Evolutionary conservation across 2,888 invertebrate species (phyloP).

Genomic region (Ichneumoninae sp.): DNA sequence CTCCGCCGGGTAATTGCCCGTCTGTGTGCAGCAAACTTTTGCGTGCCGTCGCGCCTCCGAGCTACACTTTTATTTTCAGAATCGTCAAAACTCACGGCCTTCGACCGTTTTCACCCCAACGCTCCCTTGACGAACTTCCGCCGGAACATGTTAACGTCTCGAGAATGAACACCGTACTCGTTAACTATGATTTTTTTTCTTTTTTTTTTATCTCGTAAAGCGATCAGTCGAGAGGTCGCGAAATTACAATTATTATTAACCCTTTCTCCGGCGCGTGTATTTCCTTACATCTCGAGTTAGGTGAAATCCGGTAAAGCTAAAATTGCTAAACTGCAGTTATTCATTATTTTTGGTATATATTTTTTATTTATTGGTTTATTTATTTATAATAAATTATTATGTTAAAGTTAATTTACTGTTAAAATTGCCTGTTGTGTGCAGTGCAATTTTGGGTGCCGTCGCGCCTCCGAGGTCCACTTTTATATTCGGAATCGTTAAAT

Average conservation of each 20-base stretch:
- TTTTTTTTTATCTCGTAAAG: too few relatives aligned
- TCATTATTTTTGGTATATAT: too few relatives aligned
- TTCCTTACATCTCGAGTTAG: too few relatives aligned
- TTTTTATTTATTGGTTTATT: too few relatives aligned
- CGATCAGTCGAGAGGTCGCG: too few relatives aligned
- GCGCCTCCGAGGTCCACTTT: constrained; percentile 4
- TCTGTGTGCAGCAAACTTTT: constrained; percentile 18
- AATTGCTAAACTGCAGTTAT: too few relatives aligned
- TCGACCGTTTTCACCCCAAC: constrained; percentile 27
- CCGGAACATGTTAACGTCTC: constrained; percentile 10
- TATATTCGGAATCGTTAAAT: constrained; percentile 48
- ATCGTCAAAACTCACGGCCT: constrained; percentile 36
- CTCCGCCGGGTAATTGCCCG: constrained; percentile 44
- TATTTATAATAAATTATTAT: too few relatives aligned
- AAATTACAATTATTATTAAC: too few relatives aligned
- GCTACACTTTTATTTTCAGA: constrained; percentile 41
- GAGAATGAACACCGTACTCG: not conserved
- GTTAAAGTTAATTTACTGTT: too few relatives aligned
- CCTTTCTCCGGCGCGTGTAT: too few relatives aligned
- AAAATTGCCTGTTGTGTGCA: not conserved
- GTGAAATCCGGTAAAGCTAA: too few relatives aligned
- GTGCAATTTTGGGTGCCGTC: constrained; percentile 5
- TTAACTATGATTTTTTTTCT: constrained; percentile 2
- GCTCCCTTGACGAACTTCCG: constrained; percentile 30
- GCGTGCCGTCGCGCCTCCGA: constrained; percentile 7